These are phyloP conservation scores for Tenthredo notha DNA, from an alignment of 2,888 invertebrate species.

Conservation along the genomic window DNA sequence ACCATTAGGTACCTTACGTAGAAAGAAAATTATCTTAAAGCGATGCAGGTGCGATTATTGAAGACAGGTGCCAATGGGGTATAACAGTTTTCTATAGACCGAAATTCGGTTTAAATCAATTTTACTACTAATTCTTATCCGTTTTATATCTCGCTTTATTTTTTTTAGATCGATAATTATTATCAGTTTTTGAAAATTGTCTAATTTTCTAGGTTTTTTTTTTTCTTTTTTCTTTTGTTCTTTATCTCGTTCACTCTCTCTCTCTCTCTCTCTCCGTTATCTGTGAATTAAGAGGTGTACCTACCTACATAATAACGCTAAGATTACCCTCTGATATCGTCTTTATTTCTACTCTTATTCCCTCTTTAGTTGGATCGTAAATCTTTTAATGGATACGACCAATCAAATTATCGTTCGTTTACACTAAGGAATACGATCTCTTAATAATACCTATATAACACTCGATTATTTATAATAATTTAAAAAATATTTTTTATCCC, in stretches of 20 bases:
- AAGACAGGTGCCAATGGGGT: neutral
- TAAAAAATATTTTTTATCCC: neutral
- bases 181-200: neutral
- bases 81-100: too few relatives aligned
- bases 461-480: neutral
- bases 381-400: conserved; percentile 21
- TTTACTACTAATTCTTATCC: neutral
- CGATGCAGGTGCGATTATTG: neutral
- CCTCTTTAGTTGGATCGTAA: conserved; percentile 12
- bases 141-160: neutral
- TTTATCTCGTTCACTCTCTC: neutral
- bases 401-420: conserved; percentile 27
- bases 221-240: neutral
- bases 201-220: neutral
- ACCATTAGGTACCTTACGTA: neutral
- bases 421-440: neutral
- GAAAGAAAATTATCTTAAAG: neutral
- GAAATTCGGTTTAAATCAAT: neutral
- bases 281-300: neutral
- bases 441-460: neutral
- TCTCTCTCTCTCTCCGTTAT: too few relatives aligned
- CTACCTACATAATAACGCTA: neutral
- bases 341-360: neutral
- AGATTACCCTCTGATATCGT: neutral
- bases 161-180: neutral